Conservation (phyloP, 2,888 invertebrate species). For the Bellardia pandia region DNA sequence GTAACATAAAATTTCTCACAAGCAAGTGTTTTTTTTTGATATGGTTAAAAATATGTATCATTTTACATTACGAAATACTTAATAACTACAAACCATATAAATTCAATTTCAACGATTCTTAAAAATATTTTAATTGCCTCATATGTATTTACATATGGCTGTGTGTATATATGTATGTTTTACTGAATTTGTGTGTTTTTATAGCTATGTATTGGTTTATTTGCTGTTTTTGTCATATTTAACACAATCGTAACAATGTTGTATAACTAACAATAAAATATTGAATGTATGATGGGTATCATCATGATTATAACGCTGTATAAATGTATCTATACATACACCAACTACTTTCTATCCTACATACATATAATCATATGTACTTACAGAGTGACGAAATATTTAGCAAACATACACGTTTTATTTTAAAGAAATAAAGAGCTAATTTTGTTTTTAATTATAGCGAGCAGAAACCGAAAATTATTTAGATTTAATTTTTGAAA, state of each 20-base stretch:
- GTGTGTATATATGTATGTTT: neutral
- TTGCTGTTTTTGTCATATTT: constrained; percentile 51
- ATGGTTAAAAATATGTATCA: no score
- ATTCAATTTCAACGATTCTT: no score
- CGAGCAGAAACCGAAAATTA: no score
- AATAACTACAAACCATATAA: no score
- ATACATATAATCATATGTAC: no score
- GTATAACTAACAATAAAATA: constrained; percentile 43
- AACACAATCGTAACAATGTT: constrained; percentile 43
- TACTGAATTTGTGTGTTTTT: neutral
- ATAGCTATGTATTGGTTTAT: constrained; percentile 35
- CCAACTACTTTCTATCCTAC: no score
- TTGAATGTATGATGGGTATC: constrained; percentile 30
- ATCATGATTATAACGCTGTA: neutral
- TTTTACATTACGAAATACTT: no score
- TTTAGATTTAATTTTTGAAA: no score
- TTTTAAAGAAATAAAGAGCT: no score
- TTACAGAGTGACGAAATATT: neutral
- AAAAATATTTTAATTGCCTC: no score
- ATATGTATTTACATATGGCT: neutral
- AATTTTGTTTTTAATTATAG: no score
- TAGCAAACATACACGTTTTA: neutral
- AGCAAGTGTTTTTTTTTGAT: no score
- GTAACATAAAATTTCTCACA: neutral
- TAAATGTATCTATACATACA: neutral